Conservation (phyloP, 2,888 invertebrate species). For the Calameuta pallipes region DNA sequence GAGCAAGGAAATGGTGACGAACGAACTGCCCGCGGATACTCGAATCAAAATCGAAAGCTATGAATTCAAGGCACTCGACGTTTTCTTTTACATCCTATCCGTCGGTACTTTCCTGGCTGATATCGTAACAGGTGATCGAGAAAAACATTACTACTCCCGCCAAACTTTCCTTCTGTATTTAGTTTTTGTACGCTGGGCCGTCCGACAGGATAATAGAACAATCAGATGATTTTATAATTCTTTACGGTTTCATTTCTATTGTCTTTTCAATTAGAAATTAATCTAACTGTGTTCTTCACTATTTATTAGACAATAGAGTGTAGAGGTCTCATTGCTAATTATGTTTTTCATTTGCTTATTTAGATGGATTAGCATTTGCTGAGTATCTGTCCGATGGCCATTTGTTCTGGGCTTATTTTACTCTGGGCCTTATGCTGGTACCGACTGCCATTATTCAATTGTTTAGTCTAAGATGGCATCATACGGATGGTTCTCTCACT, state of each 20-base stretch:
- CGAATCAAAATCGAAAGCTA: conserved; percentile 40
- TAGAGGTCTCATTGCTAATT: conserved; percentile 7
- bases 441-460: conserved; percentile 72
- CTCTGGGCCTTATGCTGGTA: conserved; percentile 69
- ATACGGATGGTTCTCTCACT: conserved; percentile 66
- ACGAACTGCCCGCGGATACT: conserved; percentile 30
- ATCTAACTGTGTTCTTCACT: no score
- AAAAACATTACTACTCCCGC: conserved; percentile 25
- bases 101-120: conserved; percentile 72
- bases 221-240: neutral
- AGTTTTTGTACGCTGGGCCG: neutral
- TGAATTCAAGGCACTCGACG: conserved; percentile 40
- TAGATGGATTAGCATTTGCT: conserved; percentile 71
- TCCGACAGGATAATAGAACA: conserved; percentile 14
- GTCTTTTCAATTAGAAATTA: neutral
- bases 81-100: conserved; percentile 66
- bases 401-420: conserved; percentile 70
- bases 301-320: neutral
- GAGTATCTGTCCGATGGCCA: conserved; percentile 71
- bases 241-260: neutral
- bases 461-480: conserved; percentile 73
- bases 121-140: conserved; percentile 70
- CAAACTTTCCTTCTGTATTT: conserved; percentile 19
- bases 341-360: conserved; percentile 43
- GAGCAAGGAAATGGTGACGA: conserved; percentile 34